A percentile compares a stretch with the other conserved stretches of the same genome.
Conservation (phyloP, 2,797 vertebrate genomes). For the Pelobates cultripes region DNA sequence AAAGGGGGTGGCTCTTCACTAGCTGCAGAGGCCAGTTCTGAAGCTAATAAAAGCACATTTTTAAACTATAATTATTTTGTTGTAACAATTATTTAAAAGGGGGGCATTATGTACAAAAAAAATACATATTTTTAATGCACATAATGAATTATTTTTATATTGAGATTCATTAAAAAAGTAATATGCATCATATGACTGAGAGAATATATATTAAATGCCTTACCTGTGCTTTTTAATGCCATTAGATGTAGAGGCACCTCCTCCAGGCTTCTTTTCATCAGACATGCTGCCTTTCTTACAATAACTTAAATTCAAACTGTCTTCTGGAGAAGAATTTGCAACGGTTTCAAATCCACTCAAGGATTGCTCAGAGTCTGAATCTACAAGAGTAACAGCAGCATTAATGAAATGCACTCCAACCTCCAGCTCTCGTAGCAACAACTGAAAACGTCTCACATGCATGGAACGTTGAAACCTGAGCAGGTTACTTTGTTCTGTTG, state of each 20-base stretch:
- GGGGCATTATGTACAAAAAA: too few species aligned
- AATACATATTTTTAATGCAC: too few species aligned
- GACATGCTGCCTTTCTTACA: slow-evolving; percentile 77
- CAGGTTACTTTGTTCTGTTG: slow-evolving; percentile 70
- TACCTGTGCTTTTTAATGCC: slow-evolving; percentile 95
- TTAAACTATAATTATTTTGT: too few species aligned
- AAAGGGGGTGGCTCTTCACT: too few species aligned
- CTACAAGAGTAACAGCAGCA: slow-evolving; percentile 72
- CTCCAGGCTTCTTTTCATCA: slow-evolving; percentile 81
- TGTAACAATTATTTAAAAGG: too few species aligned
- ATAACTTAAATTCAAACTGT: slow-evolving; percentile 75
- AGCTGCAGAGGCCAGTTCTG: too few species aligned
- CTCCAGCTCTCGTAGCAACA: slow-evolving; percentile 56
- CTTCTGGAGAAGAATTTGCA: slow-evolving; percentile 76
- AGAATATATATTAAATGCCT: slow-evolving; percentile 49
- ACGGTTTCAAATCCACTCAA: slow-evolving; percentile 88
- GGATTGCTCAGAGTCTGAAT: slow-evolving; percentile 87
- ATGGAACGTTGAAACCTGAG: slow-evolving; percentile 77
- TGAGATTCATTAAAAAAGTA: too few species aligned
- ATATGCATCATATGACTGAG: not conserved
- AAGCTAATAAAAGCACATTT: too few species aligned
- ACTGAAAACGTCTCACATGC: slow-evolving; percentile 59
- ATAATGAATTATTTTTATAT: too few species aligned
- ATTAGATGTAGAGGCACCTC: slow-evolving; percentile 81
- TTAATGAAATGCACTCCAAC: slow-evolving; percentile 58